These are phyloP conservation scores for Temnothorax curvispinosus DNA, from an alignment of 1,140 invertebrate species.

Conservation along the genomic window DNA sequence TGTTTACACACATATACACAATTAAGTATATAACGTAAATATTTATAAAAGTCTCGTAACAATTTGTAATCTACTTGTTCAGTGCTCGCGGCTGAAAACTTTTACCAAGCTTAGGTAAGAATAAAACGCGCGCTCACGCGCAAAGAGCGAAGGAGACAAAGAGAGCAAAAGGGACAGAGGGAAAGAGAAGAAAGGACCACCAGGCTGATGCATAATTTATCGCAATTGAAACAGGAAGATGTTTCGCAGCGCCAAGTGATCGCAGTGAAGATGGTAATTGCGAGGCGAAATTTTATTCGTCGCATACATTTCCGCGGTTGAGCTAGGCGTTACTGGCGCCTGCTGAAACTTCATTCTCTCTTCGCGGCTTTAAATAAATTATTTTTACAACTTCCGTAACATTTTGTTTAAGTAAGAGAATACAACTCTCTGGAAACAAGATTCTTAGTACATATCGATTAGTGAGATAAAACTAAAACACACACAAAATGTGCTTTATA, in stretches of 20 bases:
- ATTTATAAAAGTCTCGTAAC: slow-evolving; percentile 71
- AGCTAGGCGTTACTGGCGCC: background rate
- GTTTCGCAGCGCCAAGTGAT: slow-evolving; percentile 64
- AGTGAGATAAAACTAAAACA: background rate
- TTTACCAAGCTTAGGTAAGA: slow-evolving; percentile 32
- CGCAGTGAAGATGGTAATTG: slow-evolving; percentile 65
- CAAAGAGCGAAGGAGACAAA: slow-evolving; percentile 1
- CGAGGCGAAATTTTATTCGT: slow-evolving; percentile 67
- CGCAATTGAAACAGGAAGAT: slow-evolving; percentile 66
- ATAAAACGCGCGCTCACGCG: slow-evolving; percentile 59
- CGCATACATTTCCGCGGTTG: slow-evolving; percentile 34
- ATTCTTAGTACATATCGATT: background rate
- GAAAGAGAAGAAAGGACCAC: slow-evolving; percentile 37
- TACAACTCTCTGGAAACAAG: background rate
- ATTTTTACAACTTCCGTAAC: slow-evolving; percentile 19
- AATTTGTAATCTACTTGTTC: slow-evolving; percentile 74
- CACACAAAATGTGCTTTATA: background rate
- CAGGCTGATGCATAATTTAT: slow-evolving; percentile 73
- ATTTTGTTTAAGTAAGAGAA: slow-evolving; percentile 12
- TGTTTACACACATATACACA: background rate
- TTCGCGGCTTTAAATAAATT: slow-evolving; percentile 32
- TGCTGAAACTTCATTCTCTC: slow-evolving; percentile 23
- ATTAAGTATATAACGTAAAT: slow-evolving; percentile 59
- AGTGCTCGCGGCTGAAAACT: slow-evolving; percentile 57
- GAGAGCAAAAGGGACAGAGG: background rate